Base-by-base conservation (phyloP, 2,797 vertebrate species). In the Typhlichthys eigenmanni region DNA sequence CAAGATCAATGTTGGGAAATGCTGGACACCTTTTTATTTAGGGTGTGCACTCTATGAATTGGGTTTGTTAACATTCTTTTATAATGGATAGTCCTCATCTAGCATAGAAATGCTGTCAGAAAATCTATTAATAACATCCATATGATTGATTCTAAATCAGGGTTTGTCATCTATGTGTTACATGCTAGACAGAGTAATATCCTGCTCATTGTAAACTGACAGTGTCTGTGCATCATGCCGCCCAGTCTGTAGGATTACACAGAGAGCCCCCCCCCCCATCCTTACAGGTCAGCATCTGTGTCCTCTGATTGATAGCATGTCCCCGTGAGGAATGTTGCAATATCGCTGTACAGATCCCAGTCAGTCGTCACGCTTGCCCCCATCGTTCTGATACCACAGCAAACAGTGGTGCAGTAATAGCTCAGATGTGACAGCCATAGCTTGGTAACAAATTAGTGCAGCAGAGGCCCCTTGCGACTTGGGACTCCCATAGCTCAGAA, bases 361-460 rank as follows among this genome's bases (percentile, higher is more conserved):
- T 70, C 64, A 58, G 68, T 53, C 58, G 60, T 69, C 76, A 78
- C 56, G 78, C 72, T 75, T 73, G 48, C 81, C 64, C 78, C 78
- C 72, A 84, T 87, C 79, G 74, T 82, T 83, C 60, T 85, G 79
- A 88, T 86, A 86, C 78, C 78, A 83, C 90, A 91, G 90, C 80
- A 89, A 91, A 88, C 73, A 60, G 73, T 79, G 84, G 81, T 73
- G 86, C 83, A 83, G 86, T 87, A 89, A 91, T 90, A 87, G 87
- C 88, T 89, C 81, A 86, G 85, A 81, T 90, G 90, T 91, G 84
- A 89, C 69, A 78, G 74, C 76, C 58, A 66, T 47, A 68, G 78
- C 69, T 81, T 81, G 86, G 83, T 90, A 88, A 91, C 85, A 88
- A 88, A 92, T 90, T 89, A 91, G 86, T 88, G 86, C 78, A 83